Evolutionary conservation across 2,797 vertebrate species (phyloP).

Genomic region (Graptemys geographica): DNA sequence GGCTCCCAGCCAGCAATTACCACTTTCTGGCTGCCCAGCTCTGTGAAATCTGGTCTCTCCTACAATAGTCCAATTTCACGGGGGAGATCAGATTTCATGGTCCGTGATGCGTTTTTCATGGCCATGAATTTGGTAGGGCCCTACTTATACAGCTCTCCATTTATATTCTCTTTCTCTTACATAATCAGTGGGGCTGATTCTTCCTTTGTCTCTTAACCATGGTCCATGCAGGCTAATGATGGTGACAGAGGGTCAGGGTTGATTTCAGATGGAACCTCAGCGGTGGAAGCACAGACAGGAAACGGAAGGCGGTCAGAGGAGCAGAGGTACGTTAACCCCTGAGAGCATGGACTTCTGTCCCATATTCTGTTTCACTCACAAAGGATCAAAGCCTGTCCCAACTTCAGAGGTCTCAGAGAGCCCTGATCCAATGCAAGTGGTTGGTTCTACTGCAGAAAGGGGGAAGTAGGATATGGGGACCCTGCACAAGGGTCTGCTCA

Average conservation of each 20-base stretch:
- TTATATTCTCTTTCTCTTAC: background rate
- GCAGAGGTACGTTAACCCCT: conserved; percentile 18
- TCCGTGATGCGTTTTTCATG: too few species aligned
- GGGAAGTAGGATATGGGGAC: background rate
- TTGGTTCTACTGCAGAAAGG: background rate
- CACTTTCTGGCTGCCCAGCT: too few species aligned
- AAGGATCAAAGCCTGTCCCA: background rate
- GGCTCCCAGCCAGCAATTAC: too few species aligned
- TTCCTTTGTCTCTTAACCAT: background rate
- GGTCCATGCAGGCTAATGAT: conserved; percentile 11
- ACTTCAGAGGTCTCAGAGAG: background rate
- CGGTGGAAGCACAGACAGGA: background rate
- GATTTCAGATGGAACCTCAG: background rate
- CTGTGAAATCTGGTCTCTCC: too few species aligned
- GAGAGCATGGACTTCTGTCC: background rate
- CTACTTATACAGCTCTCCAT: background rate
- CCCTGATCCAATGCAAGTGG: background rate
- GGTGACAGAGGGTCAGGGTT: rapidly evolving
- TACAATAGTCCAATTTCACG: too few species aligned
- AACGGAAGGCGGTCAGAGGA: background rate
- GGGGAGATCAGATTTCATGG: too few species aligned
- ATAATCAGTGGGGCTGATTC: background rate
- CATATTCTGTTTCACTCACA: background rate
- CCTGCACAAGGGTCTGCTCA: background rate
- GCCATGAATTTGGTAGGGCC: too few species aligned